Conservation (phyloP, 2,113 vertebrate species). For the Nerophis lumbriciformis region DNA sequence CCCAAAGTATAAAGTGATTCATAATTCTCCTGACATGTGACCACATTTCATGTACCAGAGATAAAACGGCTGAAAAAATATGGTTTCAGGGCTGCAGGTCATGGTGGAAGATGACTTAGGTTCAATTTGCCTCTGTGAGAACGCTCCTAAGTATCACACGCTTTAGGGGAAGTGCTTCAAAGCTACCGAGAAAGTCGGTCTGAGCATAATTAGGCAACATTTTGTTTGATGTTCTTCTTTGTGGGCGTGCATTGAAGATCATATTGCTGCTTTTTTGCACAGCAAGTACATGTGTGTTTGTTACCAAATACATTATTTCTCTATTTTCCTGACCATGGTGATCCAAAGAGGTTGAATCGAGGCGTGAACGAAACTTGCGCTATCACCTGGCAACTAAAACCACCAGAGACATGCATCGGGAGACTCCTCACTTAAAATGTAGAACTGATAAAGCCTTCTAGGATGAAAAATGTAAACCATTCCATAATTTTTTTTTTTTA, state of each 20-base stretch:
- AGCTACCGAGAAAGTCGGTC: slow-evolving; percentile 2
- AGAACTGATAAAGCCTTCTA: too few species aligned
- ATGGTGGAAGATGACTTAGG: slow-evolving; percentile 2
- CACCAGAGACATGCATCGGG: too few species aligned
- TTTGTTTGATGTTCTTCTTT: slow-evolving; percentile 22
- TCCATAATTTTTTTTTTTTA: too few species aligned
- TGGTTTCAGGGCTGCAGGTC: not conserved
- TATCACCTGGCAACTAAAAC: too few species aligned
- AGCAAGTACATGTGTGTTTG: slow-evolving; percentile 1
- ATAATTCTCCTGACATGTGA: not conserved
- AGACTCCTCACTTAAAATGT: too few species aligned
- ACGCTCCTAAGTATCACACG: slow-evolving; percentile 4
- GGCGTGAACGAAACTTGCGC: too few species aligned
- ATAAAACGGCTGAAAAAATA: slow-evolving; percentile 1
- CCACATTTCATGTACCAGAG: not conserved
- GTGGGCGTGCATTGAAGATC: slow-evolving; percentile 8
- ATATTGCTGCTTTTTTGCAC: slow-evolving; percentile 8
- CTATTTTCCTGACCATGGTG: too few species aligned
- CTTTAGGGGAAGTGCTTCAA: slow-evolving; percentile 21
- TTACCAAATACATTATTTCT: slow-evolving; percentile 2
- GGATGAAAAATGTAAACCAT: too few species aligned
- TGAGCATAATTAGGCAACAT: slow-evolving; percentile 27
- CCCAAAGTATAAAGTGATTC: slow-evolving; percentile 13
- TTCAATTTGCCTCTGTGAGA: slow-evolving; percentile 12
- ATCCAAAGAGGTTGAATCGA: too few species aligned